These are phyloP conservation scores for Spicauda simplicius DNA, from an alignment of 2,888 invertebrate genomes.

Conservation along the genomic window DNA sequence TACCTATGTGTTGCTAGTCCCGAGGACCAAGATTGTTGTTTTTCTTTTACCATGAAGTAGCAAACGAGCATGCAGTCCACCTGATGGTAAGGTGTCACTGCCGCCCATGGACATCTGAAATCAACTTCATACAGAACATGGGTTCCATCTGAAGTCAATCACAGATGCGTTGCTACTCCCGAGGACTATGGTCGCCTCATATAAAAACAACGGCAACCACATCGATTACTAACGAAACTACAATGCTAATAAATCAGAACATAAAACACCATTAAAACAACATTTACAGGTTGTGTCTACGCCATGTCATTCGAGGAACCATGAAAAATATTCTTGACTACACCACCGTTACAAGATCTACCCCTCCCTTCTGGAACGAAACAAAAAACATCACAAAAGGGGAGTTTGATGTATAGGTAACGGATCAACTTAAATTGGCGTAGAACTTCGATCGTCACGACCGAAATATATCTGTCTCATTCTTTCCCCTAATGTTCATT, in stretches of 20 bases:
- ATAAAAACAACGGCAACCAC: too few relatives aligned
- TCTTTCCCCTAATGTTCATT: constrained; percentile 41
- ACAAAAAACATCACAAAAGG: constrained; percentile 41
- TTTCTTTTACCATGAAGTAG: too few relatives aligned
- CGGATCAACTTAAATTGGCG: constrained; percentile 50
- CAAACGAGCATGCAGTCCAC: too few relatives aligned
- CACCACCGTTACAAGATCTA: constrained; percentile 49
- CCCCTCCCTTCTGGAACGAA: constrained; percentile 45
- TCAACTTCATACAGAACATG: too few relatives aligned
- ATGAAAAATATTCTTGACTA: constrained; percentile 56
- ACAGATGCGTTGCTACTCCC: too few relatives aligned
- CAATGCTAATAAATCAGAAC: constrained; percentile 51
- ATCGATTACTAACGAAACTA: constrained; percentile 40
- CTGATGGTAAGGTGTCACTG: too few relatives aligned
- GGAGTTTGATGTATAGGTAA: constrained; percentile 33
- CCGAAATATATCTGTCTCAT: constrained; percentile 45
- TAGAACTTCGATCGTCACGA: constrained; percentile 30
- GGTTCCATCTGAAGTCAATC: too few relatives aligned
- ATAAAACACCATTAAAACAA: constrained; percentile 56
- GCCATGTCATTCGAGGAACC: constrained; percentile 56
- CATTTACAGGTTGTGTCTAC: constrained; percentile 59
- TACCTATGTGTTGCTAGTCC: too few relatives aligned
- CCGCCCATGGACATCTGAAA: too few relatives aligned
- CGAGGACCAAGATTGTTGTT: too few relatives aligned
- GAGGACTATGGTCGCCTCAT: too few relatives aligned